Percentiles rank a stretch among this genome's conserved stretches.
phyloP scores from a whole-genome alignment of 1,140 invertebrate species.

The Drosophila mojavensis region DNA sequence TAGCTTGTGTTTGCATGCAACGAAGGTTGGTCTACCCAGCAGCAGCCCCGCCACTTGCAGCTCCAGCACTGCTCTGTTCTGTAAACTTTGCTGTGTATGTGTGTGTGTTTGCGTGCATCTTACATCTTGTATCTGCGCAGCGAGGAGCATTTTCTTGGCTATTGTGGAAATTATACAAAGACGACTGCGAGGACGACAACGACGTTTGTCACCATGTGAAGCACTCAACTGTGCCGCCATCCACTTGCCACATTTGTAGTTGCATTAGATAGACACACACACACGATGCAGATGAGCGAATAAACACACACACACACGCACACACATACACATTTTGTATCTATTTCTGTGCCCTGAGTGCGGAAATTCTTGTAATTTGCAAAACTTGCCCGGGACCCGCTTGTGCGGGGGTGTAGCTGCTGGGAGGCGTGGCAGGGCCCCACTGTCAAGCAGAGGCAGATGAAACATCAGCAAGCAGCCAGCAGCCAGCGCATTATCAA shows the following conservation, averaged over 20 bases:
- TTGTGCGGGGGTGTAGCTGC: neutral
- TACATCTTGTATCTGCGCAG: conserved; percentile 67
- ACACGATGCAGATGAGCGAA: conserved; percentile 45
- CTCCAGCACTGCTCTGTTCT: neutral
- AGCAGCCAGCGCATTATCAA: conserved; percentile 32
- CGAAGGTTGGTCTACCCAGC: conserved; percentile 2
- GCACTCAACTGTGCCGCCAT: conserved; percentile 5
- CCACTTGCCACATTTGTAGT: neutral
- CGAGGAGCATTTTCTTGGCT: conserved; percentile 64
- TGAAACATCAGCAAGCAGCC: neutral
- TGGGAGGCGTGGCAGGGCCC: neutral
- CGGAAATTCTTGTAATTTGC: conserved; percentile 80
- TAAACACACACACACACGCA: conserved; percentile 12
- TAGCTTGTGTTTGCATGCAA: conserved; percentile 23
- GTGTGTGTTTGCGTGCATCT: conserved; percentile 33
- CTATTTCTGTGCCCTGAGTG: conserved; percentile 67
- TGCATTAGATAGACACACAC: conserved; percentile 65
- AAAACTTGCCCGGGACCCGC: conserved; percentile 45
- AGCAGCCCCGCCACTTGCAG: neutral
- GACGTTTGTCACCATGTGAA: conserved; percentile 63
- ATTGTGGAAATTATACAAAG: conserved; percentile 77
- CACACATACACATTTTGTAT: conserved; percentile 55
- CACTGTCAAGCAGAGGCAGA: neutral
- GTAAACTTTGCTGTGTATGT: conserved; percentile 5
- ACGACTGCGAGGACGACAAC: conserved; percentile 22